phyloP scores from a whole-genome alignment of 53 echinoderm and acorn worm species.

The Patiria pectinifera region DNA sequence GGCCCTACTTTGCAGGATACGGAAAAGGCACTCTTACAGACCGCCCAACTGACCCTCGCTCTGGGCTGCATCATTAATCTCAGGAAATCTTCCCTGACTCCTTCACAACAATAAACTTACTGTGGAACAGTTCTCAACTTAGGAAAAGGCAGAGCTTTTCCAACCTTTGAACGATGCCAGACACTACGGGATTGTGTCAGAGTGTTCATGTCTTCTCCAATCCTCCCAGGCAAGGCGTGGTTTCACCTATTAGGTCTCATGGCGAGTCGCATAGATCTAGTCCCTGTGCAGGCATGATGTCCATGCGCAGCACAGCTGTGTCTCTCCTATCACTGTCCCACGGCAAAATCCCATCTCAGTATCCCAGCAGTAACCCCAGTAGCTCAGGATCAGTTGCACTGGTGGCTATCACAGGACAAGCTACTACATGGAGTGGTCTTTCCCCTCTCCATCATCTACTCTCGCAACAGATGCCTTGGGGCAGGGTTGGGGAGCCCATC shows the following conservation, averaged over 20 bases:
- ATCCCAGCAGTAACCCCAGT: no score
- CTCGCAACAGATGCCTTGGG: slow-evolving; percentile 5
- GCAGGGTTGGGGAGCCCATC: slow-evolving; percentile 23
- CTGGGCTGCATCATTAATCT: slow-evolving; percentile 46
- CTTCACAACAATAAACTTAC: slow-evolving; percentile 23
- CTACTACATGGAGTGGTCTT: background rate
- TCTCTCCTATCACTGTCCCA: no score
- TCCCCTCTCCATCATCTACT: no score
- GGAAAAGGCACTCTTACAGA: background rate
- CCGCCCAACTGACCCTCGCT: background rate
- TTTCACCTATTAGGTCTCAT: slow-evolving; percentile 8
- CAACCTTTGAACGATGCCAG: background rate
- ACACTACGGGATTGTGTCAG: background rate
- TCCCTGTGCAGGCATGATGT: background rate
- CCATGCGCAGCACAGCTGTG: no score
- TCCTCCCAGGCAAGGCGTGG: slow-evolving; percentile 10
- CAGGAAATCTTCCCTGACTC: slow-evolving; percentile 19
- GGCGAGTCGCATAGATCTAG: slow-evolving; percentile 24
- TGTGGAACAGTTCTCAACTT: slow-evolving; percentile 31
- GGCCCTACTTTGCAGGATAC: background rate
- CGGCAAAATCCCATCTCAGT: background rate
- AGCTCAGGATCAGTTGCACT: background rate
- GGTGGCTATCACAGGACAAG: slow-evolving; percentile 24
- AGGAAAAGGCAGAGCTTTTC: background rate
- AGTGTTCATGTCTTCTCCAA: background rate